Percentiles rank a stretch among this genome's conserved stretches.
Evolutionary conservation across 2,113 vertebrate genomes (phyloP).

Genomic region (Phaethornis superciliosus): DNA sequence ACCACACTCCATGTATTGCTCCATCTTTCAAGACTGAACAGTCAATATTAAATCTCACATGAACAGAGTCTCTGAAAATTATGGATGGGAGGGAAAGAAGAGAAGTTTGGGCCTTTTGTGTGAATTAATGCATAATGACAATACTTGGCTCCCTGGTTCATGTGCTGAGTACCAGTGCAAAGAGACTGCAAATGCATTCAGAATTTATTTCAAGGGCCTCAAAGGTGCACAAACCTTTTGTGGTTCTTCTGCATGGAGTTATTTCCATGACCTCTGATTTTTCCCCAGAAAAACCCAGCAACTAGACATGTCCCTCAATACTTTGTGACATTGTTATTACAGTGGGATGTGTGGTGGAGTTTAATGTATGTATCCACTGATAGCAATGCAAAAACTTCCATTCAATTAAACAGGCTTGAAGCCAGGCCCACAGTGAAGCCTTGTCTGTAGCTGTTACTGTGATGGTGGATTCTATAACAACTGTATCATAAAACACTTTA

Average conservation of each 20-base stretch:
- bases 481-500: constrained; percentile 67
- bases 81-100: not conserved
- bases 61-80: not conserved
- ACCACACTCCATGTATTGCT: not conserved
- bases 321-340: not conserved
- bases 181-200: not conserved
- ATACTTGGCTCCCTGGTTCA: not conserved
- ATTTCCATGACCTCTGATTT: not conserved
- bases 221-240: not conserved
- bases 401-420: not conserved
- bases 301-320: not conserved
- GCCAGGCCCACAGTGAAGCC: constrained; percentile 48
- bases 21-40: not conserved
- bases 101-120: not conserved
- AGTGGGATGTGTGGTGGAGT: not conserved
- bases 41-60: not conserved
- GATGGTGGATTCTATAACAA: constrained; percentile 55
- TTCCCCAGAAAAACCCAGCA: not conserved
- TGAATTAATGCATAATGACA: not conserved
- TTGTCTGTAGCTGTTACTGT: constrained; percentile 37
- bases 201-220: not conserved
- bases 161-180: not conserved
- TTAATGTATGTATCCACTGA: not conserved
- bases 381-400: constrained; percentile 3
- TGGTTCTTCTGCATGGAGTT: not conserved